phyloP scores from a whole-genome alignment of 2,113 vertebrate genomes.

The Procapra przewalskii region DNA sequence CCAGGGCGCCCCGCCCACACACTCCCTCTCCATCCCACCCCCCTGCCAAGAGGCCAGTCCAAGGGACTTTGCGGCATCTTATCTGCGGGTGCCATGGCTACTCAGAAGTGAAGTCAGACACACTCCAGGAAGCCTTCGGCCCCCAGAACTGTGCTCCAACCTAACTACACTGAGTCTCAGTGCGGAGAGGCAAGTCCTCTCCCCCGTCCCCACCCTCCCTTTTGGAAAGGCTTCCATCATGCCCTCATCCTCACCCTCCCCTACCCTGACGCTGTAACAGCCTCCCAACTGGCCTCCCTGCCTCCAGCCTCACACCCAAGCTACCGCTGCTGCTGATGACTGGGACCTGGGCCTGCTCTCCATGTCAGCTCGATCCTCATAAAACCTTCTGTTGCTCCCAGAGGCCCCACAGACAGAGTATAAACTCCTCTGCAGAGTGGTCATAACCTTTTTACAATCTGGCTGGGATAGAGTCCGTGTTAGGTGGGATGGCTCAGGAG shows the following conservation, averaged over 20 bases:
- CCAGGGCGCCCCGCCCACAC: not conserved
- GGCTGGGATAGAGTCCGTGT: not conserved
- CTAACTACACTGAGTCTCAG: not conserved
- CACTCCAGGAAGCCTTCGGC: not conserved
- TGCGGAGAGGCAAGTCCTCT: not conserved
- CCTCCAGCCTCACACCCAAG: not conserved
- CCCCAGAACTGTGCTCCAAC: not conserved
- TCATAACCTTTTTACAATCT: not conserved
- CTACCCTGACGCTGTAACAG: not conserved
- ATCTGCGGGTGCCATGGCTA: not conserved
- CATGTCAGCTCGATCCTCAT: not conserved
- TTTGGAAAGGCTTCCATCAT: too few relatives aligned
- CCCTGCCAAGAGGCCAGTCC: not conserved
- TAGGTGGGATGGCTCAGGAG: not conserved
- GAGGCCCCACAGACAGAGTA: not conserved
- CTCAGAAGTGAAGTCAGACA: not conserved
- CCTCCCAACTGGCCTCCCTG: not conserved
- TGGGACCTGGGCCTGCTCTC: not conserved
- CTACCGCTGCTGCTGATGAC: not conserved
- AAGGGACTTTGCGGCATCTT: not conserved
- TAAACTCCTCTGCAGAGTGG: not conserved
- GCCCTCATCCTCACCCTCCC: not conserved
- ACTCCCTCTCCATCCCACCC: not conserved
- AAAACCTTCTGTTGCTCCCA: not conserved
- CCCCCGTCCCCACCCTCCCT: fast-evolving